These are phyloP conservation scores for Neodon shergylaensis DNA, from an alignment of 2,113 vertebrate species.

Conservation along the genomic window DNA sequence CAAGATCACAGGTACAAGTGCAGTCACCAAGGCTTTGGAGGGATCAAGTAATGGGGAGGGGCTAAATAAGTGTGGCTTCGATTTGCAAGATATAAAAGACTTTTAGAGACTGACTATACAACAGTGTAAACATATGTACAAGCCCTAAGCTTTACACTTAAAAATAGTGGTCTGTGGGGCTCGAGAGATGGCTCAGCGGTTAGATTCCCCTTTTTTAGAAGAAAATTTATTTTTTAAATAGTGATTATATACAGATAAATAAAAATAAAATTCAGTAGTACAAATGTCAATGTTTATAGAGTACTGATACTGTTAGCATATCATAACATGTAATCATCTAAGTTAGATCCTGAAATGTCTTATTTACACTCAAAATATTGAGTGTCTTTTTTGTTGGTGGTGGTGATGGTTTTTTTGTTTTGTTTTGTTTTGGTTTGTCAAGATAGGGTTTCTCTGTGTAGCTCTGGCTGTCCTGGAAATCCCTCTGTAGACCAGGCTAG, in stretches of 20 bases:
- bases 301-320: not conserved
- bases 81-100: not conserved
- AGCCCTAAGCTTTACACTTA: not conserved
- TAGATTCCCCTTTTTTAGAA: not conserved
- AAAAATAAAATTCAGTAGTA: not conserved
- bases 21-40: not conserved
- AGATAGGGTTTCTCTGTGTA: too few relatives aligned
- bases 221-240: not conserved
- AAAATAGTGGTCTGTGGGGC: not conserved
- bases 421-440: too few relatives aligned
- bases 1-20: not conserved
- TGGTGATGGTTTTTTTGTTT: too few relatives aligned
- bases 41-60: not conserved
- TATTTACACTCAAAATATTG: not conserved
- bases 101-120: not conserved
- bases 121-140: not conserved
- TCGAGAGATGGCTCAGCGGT: not conserved
- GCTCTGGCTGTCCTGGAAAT: too few relatives aligned
- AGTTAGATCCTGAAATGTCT: not conserved
- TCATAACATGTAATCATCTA: not conserved
- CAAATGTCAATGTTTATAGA: not conserved
- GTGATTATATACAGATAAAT: not conserved
- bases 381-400: not conserved
- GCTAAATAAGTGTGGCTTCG: not conserved
- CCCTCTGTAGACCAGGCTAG: too few relatives aligned